phyloP scores from a whole-genome alignment of 2,113 vertebrate genomes.

The Indri indri region DNA sequence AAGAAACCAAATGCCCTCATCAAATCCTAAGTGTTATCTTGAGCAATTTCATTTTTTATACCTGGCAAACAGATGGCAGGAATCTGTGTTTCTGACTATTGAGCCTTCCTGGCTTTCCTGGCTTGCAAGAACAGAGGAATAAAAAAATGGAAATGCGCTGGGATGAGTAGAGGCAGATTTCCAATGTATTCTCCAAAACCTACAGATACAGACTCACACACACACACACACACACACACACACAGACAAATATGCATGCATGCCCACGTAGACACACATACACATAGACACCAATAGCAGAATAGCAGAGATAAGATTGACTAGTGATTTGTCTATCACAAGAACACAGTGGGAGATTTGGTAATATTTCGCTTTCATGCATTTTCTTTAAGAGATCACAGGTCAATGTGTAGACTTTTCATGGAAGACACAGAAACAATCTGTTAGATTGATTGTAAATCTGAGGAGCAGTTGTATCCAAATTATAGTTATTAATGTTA shows the following conservation, averaged over 20 bases:
- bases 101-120: conserved; percentile 32
- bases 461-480: conserved; percentile 52
- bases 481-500: conserved; percentile 78
- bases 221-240: neutral
- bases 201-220: neutral
- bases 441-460: conserved; percentile 66
- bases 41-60: neutral
- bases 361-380: conserved; percentile 40
- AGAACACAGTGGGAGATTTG: neutral
- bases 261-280: neutral
- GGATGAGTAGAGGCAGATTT: neutral
- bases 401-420: conserved; percentile 44
- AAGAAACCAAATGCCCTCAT: neutral
- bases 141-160: conserved; percentile 53
- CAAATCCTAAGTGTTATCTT: neutral
- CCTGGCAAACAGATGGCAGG: conserved; percentile 33
- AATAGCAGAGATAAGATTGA: neutral
- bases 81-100: conserved; percentile 52
- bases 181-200: neutral
- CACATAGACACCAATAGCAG: neutral
- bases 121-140: conserved; percentile 41
- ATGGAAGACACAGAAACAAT: conserved; percentile 54
- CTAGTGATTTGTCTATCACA: neutral
- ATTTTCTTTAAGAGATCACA: conserved; percentile 48
- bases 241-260: neutral